phyloP scores from a whole-genome alignment of 2,888 invertebrate genomes.

The Girardia tigrina region DNA sequence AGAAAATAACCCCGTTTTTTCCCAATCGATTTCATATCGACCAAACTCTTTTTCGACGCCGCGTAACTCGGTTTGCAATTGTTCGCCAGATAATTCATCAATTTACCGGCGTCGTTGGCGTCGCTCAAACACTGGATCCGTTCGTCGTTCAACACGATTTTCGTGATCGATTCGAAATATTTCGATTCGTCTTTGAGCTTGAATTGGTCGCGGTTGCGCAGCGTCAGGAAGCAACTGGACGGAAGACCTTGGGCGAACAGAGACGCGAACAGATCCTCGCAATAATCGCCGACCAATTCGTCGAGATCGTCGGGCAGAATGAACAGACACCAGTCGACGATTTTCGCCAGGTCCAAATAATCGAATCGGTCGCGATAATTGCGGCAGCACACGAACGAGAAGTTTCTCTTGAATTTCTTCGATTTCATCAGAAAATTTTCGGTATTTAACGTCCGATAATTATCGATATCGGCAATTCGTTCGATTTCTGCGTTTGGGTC shows the following conservation, averaged over 20 bases:
- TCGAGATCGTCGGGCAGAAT: constrained; percentile 1
- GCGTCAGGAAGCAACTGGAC: neutral
- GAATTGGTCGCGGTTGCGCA: neutral
- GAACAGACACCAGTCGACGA: neutral
- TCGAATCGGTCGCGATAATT: neutral
- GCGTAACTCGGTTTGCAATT: neutral
- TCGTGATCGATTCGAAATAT: neutral
- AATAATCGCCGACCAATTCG: constrained; percentile 9
- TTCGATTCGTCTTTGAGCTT: neutral
- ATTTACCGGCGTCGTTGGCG: neutral
- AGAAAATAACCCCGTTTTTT: neutral
- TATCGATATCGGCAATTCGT: neutral
- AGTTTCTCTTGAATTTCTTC: neutral
- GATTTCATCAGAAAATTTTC: neutral
- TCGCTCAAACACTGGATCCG: neutral
- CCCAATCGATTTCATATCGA: neutral
- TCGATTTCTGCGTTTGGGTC: neutral
- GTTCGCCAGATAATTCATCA: neutral
- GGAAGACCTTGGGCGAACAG: neutral
- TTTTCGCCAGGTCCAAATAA: constrained; percentile 17
- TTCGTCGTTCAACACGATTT: neutral
- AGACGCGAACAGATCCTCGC: neutral
- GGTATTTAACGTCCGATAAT: neutral
- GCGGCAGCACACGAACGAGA: neutral
- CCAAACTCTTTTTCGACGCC: neutral